Base-by-base conservation (phyloP, 2,888 invertebrate genomes). In the Exephanes ischioxanthus region DNA sequence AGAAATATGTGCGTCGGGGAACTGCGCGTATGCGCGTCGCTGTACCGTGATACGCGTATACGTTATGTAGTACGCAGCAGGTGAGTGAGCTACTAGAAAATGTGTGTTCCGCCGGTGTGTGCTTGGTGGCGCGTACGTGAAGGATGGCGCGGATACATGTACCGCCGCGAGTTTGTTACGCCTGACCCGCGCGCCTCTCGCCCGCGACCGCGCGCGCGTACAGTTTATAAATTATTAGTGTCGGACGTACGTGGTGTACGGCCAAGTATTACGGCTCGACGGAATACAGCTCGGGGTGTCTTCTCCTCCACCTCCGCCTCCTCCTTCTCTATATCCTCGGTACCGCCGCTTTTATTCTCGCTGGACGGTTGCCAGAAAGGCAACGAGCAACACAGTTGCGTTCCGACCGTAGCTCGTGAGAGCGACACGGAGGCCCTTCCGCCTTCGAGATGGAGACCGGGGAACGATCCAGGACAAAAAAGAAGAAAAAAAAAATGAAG, bases 191-290 rank as follows among this genome's bases (percentile, higher is more conserved):
- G 61, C 66, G 71, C 61, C 68, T 73, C 68, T 68, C 80, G 58
- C 58, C 80, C 26, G 45, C 45, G 63, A 71, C 76, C 45, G 66
- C n/a, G 37, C 58, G 81, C 73, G 81, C 81, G 80, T 84, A 80
- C 72, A 79, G 81, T 70, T 85, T 75, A 81, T 85, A 85, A 85
- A 85, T 85, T 85, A 85, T 85, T 82, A 79, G 85, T 22, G 81
- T 66, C 70, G 78, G 45, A 63, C 63, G 63, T 67, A 81, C 81
- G 85, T 68, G 81, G 66, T 81, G 58, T 77, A 73, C 71, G 80
- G 84, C 51, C 55, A 84, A 81, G 73, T 67, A 63, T 63, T 33
- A 66, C 61, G 80, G 26, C 55, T 66, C 75, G 80, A 48, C 45
- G 76, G 70, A 80, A 84, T 71, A 78, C 63, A 9, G 58, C 19